Base-by-base conservation (phyloP, 2,797 vertebrate genomes). In the Eleutherodactylus coqui region DNA sequence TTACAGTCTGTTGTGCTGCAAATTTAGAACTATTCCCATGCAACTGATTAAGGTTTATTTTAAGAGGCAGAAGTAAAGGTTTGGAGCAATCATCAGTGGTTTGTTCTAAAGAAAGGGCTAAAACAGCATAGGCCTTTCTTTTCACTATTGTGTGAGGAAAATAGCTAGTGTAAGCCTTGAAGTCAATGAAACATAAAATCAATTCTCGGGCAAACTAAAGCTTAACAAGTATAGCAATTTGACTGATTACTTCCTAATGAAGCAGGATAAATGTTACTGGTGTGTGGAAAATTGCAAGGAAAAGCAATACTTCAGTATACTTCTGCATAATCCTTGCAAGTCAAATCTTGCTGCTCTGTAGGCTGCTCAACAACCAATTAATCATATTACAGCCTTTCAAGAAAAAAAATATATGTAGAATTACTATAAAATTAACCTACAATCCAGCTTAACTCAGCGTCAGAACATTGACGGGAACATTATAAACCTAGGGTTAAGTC, bases 131-230 rank as follows among this genome's bases (percentile, higher is more conserved):
- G 53, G 4, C 32, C 43, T 36, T 32, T 19, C n/a, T 82, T 72
- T 82, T 72, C 34, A 19, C 47, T 55, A 38, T 79, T 79, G 78
- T 64, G n/a, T 43, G 78, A 45, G 38, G 32, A 70, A 72, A 82
- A 55, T 41, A 55, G 34, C 67, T 72, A 55, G 49, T 82, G 45
- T 72, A 82, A 73, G 36, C 80, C 67, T 73, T 82, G 64, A 82
- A 85, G 83, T 85, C 60, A 78, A 78, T 78, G 75, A 79, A 85
- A 79, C 36, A 51, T 49, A 70, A 79, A 85, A 79, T 79, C 76
- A 58, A 55, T 67, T 73, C 51, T 72, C 55, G 45, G 51, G 38
- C 73, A 73, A 72, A 62, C 36, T 70, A 85, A 85, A 73, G 27
- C 84, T 85, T 80, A 84, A 67, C 67, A 80, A 55, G 67, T 70